Conservation (phyloP, 2,888 invertebrate genomes). For the Xestia sexstrigata region DNA sequence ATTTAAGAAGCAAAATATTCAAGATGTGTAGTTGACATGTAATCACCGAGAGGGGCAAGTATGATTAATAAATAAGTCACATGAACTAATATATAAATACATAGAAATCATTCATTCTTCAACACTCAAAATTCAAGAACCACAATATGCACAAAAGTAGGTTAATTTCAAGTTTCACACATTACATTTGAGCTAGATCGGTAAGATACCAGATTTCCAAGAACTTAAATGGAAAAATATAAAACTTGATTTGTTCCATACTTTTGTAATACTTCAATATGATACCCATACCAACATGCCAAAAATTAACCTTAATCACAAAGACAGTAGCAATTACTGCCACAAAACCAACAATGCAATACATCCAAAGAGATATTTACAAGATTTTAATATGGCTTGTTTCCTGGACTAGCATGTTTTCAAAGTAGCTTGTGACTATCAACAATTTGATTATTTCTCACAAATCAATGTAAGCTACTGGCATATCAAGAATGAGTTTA, state of each 20-base stretch:
- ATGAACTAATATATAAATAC: slow-evolving; percentile 71
- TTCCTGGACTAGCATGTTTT: slow-evolving; percentile 24
- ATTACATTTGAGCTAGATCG: slow-evolving; percentile 19
- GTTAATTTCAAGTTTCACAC: slow-evolving; percentile 25
- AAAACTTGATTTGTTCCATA: slow-evolving; percentile 26
- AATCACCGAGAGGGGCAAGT: slow-evolving; percentile 55
- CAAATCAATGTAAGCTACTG: slow-evolving; percentile 12
- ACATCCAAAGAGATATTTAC: slow-evolving; percentile 72
- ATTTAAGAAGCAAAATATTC: slow-evolving; percentile 64
- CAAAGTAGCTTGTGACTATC: neutral
- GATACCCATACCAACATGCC: slow-evolving; percentile 45
- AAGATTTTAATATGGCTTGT: slow-evolving; percentile 37
- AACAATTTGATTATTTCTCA: neutral
- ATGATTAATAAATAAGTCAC: slow-evolving; percentile 55
- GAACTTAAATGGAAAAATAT: slow-evolving; percentile 28
- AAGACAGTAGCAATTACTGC: slow-evolving; percentile 47
- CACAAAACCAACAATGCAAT: slow-evolving; percentile 52
- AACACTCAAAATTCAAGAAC: slow-evolving; percentile 53
- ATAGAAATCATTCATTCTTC: slow-evolving; percentile 64
- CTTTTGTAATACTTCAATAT: slow-evolving; percentile 45
- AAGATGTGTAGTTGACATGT: slow-evolving; percentile 65
- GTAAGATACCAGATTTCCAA: slow-evolving; percentile 13
- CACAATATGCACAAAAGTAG: slow-evolving; percentile 51
- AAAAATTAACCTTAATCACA: slow-evolving; percentile 63
- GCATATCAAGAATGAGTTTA: slow-evolving; percentile 5